Conservation (phyloP, 1,140 invertebrate species). For the Drosophila biarmipes region DNA sequence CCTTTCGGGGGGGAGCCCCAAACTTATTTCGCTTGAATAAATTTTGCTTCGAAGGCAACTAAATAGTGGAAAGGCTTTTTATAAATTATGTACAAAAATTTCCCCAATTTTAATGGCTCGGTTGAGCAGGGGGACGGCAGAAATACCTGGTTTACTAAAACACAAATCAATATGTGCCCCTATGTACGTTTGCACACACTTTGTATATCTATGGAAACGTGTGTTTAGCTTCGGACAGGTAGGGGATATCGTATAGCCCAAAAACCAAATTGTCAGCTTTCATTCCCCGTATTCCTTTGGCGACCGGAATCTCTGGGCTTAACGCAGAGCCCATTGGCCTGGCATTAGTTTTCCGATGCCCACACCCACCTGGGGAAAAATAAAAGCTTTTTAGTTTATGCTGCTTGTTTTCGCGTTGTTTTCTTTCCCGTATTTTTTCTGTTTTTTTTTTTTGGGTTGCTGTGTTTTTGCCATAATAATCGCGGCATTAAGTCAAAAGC, state of each 20-base stretch:
- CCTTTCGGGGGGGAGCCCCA: background rate
- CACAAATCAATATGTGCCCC: slow-evolving; percentile 36
- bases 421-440: slow-evolving; percentile 5
- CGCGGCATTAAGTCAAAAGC: slow-evolving; percentile 52
- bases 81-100: slow-evolving; percentile 57
- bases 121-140: slow-evolving; percentile 1
- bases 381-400: slow-evolving; percentile 50
- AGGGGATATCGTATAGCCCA: slow-evolving; percentile 17
- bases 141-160: background rate
- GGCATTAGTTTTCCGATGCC: slow-evolving; percentile 14
- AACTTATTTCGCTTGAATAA: slow-evolving; percentile 45
- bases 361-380: slow-evolving; percentile 1
- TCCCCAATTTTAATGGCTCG: slow-evolving; percentile 42
- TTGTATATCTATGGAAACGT: background rate
- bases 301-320: slow-evolving; percentile 10
- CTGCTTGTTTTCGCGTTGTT: slow-evolving; percentile 22
- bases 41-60: slow-evolving; percentile 26
- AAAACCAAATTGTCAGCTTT: slow-evolving; percentile 40
- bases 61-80: slow-evolving; percentile 34
- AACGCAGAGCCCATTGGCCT: slow-evolving; percentile 9
- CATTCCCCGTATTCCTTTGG: background rate
- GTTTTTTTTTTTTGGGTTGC: slow-evolving; percentile 11
- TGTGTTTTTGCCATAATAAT: slow-evolving; percentile 64
- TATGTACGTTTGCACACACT: background rate
- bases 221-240: slow-evolving; percentile 13